Conservation (phyloP, 1,140 invertebrate species). For the Pseudachorutes palmiensis region DNA sequence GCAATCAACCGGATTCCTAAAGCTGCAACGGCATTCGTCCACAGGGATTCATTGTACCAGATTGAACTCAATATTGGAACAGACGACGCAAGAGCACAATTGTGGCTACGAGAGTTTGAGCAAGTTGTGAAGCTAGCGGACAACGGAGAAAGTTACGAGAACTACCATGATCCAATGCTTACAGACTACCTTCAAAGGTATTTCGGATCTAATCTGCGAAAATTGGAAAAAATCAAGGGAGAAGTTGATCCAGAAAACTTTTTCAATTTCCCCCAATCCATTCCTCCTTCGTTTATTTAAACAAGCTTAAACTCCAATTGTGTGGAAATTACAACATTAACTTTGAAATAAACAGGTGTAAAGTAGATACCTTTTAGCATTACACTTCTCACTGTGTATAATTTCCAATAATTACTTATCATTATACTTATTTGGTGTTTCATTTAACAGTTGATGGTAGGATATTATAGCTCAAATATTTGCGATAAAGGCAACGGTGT, state of each 20-base stretch:
- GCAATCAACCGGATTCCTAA: background rate
- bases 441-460: no score
- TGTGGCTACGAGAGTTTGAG: background rate
- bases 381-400: no score
- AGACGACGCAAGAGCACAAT: background rate
- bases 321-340: no score
- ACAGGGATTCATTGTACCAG: background rate
- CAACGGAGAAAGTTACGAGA: conserved; percentile 8
- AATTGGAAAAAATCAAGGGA: background rate
- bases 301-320: no score
- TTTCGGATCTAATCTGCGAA: background rate
- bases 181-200: background rate
- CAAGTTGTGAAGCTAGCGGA: background rate
- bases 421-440: no score
- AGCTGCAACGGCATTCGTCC: background rate
- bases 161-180: background rate
- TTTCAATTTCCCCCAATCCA: background rate
- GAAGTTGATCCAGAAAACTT: background rate
- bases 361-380: no score
- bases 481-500: no score
- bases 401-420: no score
- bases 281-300: conserved; percentile 6
- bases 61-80: background rate
- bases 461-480: no score
- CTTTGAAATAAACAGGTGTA: no score